Base-by-base conservation (phyloP, 1,140 invertebrate genomes). In the Macrotrachela quadricornifera region DNA sequence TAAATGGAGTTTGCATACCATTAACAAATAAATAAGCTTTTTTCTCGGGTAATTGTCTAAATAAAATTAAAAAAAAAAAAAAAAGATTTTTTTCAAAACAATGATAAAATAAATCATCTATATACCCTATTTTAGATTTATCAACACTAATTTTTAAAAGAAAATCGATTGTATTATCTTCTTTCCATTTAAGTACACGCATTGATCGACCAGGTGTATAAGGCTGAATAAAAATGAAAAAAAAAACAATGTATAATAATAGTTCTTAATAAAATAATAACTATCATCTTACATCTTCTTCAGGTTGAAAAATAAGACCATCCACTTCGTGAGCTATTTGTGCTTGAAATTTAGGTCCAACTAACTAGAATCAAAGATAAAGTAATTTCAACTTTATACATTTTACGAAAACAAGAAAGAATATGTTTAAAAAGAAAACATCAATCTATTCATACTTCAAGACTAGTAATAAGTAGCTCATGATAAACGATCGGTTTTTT, bases 161-260 rank as follows among this genome's bases (percentile, higher is more conserved):
- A 67, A 99, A 99, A 71, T 99, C 94, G 1, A 99, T 80, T 4
- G 90, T 92, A 71, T 96, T 96, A 61, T 86, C 74, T 40, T 79
- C 75, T 71, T 99, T 99, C 94, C 94, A 99, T 69, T 99, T 99
- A 1, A 99, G 68, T 0, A 94, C 82, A 44, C 79, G 75, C n/a
- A 73, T 65, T 64, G 82, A 90, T 11, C 75, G 71, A 1, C 92
- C 92, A 38, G 79, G 62, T n/a, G 73, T 70, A 65, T 96, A 97
- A 0, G 79, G 77, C 77, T 87, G 68, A 17, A n/a, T n/a, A n/a
- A 30, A 30, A 58, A 50, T 60, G 61, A 15, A 15, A 21, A 2
- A 53, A 40, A 13, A 12, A 11, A 17, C 8, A 1, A 46, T 55
- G 21, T 36, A 11, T 56, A 15, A n/a, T n/a, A n/a, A n/a, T n/a